Evolutionary conservation across 1,140 invertebrate species (phyloP), one percentile per base, ranked within the genome.

Genomic region (Pseudomyrmex dendroicus): DNA sequence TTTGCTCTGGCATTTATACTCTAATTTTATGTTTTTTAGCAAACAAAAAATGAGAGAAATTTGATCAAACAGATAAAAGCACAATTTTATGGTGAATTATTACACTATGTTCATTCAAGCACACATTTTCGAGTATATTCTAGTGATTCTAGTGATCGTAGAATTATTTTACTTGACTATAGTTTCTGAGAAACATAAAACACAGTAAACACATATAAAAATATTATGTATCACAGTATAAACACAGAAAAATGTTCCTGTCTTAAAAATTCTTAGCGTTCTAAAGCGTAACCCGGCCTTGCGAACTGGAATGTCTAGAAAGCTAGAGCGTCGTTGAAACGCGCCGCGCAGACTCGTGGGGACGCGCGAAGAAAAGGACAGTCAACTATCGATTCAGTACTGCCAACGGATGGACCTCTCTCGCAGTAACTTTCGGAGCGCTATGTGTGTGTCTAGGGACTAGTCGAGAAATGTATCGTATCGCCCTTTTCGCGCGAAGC

Each of bases 341-440:
- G 50, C 66, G 70, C 56, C 84, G 91, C 91, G 91, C 91, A 92
- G 82, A 72, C 90, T 88, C 86, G n/a, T n/a, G 61, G 83, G 80
- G 70, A 73, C 84, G 86, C 72, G 73, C 87, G 84, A 85, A 85
- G 84, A 85, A 89, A 86, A 85, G 83, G 86, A 90, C 83, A 86
- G 74, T 56, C 66, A 56, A 74, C 64, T 91, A 91, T 91, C 84
- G 90, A 91, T 91, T 92, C 90, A 91, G 91, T 90, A 72, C 68
- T 91, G 64, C 90, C 90, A 91, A 92, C 90, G 68, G 63, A 82
- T 78, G 80, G 54, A 85, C 72, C 84, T 0, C 82, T 86, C 84
- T 57, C 67, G 70, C 73, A 80, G 84, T 91, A 68, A 89, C 84
- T 90, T 90, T 73, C n/a, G 52, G 22, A 35, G 35, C 5, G 35